phyloP scores from a whole-genome alignment of 2,113 vertebrate genomes.

The Pithys albifrons region DNA sequence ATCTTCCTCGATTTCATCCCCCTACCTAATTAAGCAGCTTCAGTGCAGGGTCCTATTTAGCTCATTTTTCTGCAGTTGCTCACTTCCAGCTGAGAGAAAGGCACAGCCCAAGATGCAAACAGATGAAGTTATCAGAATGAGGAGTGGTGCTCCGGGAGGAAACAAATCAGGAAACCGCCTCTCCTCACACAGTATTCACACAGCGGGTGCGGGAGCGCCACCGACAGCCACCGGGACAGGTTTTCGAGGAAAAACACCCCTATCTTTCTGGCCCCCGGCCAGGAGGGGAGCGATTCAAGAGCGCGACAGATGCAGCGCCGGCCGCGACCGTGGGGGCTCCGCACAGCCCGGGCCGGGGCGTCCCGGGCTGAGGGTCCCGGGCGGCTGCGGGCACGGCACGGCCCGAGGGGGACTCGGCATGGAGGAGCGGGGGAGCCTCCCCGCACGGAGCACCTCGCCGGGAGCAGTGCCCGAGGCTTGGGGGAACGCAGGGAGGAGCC shows the following conservation, averaged over 20 bases:
- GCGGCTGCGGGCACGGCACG: background rate
- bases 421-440: no score
- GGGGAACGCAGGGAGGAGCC: no score
- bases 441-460: background rate
- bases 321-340: background rate
- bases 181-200: background rate
- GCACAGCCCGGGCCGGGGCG: background rate
- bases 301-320: background rate
- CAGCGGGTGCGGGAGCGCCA: background rate
- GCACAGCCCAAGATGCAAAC: background rate
- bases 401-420: background rate
- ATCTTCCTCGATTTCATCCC: background rate
- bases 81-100: background rate
- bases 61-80: background rate
- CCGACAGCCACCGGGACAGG: background rate
- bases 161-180: no score
- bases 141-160: background rate
- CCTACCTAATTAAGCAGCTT: background rate
- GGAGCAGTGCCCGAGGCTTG: no score
- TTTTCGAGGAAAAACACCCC: background rate
- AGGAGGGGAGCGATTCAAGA: background rate
- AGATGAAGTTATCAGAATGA: background rate
- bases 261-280: rapidly evolving
- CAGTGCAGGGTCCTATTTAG: background rate
- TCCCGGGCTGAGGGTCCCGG: background rate